Conservation (phyloP, 2,888 invertebrate species). For the Anoncus sp. region DNA sequence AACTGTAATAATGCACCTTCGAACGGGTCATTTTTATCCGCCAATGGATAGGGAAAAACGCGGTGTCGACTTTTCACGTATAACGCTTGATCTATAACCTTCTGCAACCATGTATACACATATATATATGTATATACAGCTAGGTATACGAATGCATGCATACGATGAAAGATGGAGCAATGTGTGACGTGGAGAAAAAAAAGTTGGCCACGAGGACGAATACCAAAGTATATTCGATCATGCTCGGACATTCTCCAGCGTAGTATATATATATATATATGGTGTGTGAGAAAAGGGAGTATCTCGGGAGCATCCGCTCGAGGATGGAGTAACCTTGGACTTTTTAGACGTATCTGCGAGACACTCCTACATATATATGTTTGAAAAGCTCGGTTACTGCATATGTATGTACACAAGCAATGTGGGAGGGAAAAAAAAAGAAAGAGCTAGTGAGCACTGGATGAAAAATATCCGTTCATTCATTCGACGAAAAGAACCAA, state of each 20-base stretch:
- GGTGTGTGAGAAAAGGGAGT: constrained; percentile 1
- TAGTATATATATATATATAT: neutral
- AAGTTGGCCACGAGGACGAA: constrained; percentile 28
- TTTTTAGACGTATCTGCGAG: constrained; percentile 16
- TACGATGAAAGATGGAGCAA: constrained; percentile 23
- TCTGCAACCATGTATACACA: neutral
- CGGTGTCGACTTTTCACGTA: constrained; percentile 13
- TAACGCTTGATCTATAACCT: constrained; percentile 13
- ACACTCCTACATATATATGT: neutral
- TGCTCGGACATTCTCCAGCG: constrained; percentile 9
- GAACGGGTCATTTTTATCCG: constrained; percentile 43
- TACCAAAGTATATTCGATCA: constrained; percentile 44
- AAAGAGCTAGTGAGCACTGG: constrained; percentile 7
- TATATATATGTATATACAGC: neutral
- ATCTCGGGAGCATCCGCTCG: constrained; percentile 10
- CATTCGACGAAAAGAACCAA: constrained; percentile 24
- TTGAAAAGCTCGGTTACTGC: neutral
- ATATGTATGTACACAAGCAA: neutral
- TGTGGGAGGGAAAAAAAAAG: constrained; percentile 6
- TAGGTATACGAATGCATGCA: neutral
- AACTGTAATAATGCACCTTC: constrained; percentile 42
- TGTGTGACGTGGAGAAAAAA: constrained; percentile 23
- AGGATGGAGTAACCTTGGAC: constrained; percentile 41
- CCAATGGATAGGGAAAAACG: constrained; percentile 19
- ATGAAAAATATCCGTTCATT: constrained; percentile 45